Evolutionary conservation across 1,140 invertebrate genomes (phyloP), one percentile per base, ranked within the genome.

Genomic region (Diorhabda elongata): DNA sequence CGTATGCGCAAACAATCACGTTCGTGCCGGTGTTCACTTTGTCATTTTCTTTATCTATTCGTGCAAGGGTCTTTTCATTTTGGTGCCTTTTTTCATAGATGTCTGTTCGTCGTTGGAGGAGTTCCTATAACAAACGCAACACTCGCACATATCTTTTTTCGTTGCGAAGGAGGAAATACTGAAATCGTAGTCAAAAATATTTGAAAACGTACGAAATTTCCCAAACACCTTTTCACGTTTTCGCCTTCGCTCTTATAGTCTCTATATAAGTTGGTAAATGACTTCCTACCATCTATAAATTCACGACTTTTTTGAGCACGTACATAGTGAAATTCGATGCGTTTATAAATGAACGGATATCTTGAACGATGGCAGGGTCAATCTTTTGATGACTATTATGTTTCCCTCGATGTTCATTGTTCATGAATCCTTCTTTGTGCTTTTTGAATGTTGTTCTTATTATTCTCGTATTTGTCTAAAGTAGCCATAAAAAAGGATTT

Each of bases 81-180:
- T 74, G 69, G 68, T 82, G 81, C 47, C 44, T 71, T 73, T 58
- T 26, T 62, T 60, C 42, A 75, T 56, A 47, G 69, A 66, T 9
- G 58, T 52, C 61, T 77, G 79, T 67, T 71, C 52, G 77, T 6
- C 69, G 11, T 70, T 71, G 11, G 70, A 67, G 6, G 70, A 58
- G 73, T 80, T 77, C 60, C 79, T 78, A 58, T 70, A 80, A n/a
- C 71, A 63, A 62, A 75, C 73, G 64, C 80, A 82, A 5, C 69
- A 43, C 59, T 81, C 77, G 64, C 80, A 82, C 63, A 78, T 76
- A 71, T 82, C 80, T 69, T 83, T 83, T 73, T 81, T 82, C 5
- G 79, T 79, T 56, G 73, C 69, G 66, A 75, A 77, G 67, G 81
- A 81, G 66, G 70, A 71, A 71, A 82, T 74, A 70, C 80, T 80